A percentile compares a stretch with the other conserved stretches of the same genome.
Conservation (phyloP, 2,113 vertebrate species). For the Cyanoramphus novaezelandiae region DNA sequence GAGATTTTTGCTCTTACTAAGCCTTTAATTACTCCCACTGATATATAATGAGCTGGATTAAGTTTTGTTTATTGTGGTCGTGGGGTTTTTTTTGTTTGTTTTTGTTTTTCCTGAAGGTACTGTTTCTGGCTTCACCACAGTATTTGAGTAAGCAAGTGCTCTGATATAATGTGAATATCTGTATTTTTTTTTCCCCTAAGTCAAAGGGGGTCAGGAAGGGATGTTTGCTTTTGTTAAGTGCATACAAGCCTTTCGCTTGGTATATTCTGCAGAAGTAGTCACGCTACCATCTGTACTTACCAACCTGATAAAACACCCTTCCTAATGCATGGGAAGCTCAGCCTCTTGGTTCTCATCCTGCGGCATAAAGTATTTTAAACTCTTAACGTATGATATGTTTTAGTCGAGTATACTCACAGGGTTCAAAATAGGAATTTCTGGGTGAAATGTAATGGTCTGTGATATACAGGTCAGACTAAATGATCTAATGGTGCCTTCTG, state of each 20-base stretch:
- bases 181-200: neutral
- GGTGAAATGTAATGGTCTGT: conserved; percentile 47
- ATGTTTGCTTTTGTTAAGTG: neutral
- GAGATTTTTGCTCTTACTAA: neutral
- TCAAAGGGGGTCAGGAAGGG: neutral
- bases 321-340: neutral
- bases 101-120: neutral
- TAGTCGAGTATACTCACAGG: neutral
- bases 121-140: neutral
- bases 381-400: neutral
- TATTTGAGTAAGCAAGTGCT: neutral
- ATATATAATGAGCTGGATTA: neutral
- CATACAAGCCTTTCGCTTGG: neutral
- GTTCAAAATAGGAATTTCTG: conserved; percentile 8
- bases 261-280: neutral
- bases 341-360: neutral
- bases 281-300: neutral
- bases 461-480: conserved; percentile 55
- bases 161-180: neutral
- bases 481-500: conserved; percentile 46
- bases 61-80: neutral
- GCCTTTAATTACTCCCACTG: neutral
- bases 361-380: neutral
- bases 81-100: neutral
- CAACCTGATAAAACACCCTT: neutral